Base-by-base conservation (phyloP, 2,797 vertebrate species). In the Erithacus rubecula region DNA sequence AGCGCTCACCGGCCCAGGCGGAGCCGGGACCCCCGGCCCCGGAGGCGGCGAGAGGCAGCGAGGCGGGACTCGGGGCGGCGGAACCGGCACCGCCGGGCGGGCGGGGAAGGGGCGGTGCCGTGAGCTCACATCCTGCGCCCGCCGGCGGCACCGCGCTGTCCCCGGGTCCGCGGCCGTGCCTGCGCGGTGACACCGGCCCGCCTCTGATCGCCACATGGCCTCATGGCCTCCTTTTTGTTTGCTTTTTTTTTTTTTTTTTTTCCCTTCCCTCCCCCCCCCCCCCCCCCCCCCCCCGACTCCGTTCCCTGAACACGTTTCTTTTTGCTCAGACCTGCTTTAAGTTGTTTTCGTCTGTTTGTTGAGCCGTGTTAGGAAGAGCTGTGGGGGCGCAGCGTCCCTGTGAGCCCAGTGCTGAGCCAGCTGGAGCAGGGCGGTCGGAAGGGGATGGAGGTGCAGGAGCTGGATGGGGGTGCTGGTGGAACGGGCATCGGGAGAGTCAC, bases 111-210 rank as follows among this genome's bases (percentile, higher is more conserved):
- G 92, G 88, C 84, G 94, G 76, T 0, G 41, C 89, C 29, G 36
- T 96, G 95, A 97, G 84, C 84, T 96, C 96, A 96, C 89, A 93
- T 96, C 96, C 84, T 87, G 83, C 63, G 56, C 19, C 55, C 47
- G 63, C 36, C 58, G 4, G 74, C 47, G 30, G 36, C 49, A 0
- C 47, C 17, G 62, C 26, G 51, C 22, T 37, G 67, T 11, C 8
- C 43, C 49, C 0, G 18, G 5, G 11, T 0, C 23, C 3, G 19
- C 11, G 0, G 10, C 1, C 0, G 1, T 15, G 8, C 15, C 6
- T 9, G 29, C 26, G 10, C 34, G 0, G 19, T 5, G 47, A 0
- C 19, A 0, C 1, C 2, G 0, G 3, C 3, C 4, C 15, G 32
- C 22, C 9, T 10, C 15, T 6, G 10, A 1, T 22, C 10, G 19